These are phyloP conservation scores for Acanthococcus lagerstroemiae DNA, from an alignment of 2,888 invertebrate genomes.

Conservation along the genomic window DNA sequence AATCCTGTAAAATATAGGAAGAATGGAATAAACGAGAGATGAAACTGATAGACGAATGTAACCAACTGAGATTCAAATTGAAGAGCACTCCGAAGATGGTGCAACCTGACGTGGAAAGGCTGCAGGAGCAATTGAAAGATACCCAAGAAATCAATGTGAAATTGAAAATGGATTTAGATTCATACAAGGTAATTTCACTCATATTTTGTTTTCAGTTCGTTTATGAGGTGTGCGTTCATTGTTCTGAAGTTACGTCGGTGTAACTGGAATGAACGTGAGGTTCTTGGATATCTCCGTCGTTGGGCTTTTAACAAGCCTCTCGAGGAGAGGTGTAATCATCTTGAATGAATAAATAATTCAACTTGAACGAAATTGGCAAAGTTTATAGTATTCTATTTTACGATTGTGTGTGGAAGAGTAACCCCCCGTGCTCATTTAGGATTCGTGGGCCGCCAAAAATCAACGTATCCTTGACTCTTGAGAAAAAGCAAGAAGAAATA, in stretches of 20 bases:
- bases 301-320: no score
- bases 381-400: neutral
- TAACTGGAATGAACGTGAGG: no score
- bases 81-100: slow-evolving; percentile 2
- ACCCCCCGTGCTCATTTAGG: no score
- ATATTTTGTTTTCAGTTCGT: neutral
- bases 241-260: no score
- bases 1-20: neutral
- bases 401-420: no score
- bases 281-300: no score
- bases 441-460: no score
- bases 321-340: neutral
- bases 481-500: no score
- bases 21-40: slow-evolving; percentile 19
- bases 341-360: neutral
- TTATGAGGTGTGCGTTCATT: no score
- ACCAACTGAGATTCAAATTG: slow-evolving; percentile 12
- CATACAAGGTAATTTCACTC: slow-evolving; percentile 11
- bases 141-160: slow-evolving; percentile 20
- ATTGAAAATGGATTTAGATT: slow-evolving; percentile 24
- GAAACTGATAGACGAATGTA: slow-evolving; percentile 8
- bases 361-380: neutral
- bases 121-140: slow-evolving; percentile 27
- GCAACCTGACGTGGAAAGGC: slow-evolving; percentile 10
- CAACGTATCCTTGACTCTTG: no score